phyloP scores from a whole-genome alignment of 1,140 invertebrate species.

The Sarcophaga peregrina region DNA sequence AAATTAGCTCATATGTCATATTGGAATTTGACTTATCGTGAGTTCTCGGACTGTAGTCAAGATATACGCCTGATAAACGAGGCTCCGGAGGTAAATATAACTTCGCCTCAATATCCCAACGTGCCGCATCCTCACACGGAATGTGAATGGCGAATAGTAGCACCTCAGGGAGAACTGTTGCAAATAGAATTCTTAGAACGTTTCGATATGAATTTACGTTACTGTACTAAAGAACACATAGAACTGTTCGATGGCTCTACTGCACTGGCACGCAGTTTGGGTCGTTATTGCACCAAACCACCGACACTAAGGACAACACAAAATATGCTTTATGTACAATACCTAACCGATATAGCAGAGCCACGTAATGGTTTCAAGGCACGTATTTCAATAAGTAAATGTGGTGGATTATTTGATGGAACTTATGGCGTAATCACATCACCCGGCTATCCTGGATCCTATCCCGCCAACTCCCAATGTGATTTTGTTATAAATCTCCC shows the following conservation, averaged over 20 bases:
- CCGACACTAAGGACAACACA: slow-evolving; percentile 71
- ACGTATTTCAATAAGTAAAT: slow-evolving; percentile 73
- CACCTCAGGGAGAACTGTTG: slow-evolving; percentile 76
- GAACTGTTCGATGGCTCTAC: slow-evolving; percentile 85
- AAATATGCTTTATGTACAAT: slow-evolving; percentile 76
- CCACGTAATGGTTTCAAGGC: slow-evolving; percentile 84
- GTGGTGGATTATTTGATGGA: slow-evolving; percentile 70
- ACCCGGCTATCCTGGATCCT: slow-evolving; percentile 69
- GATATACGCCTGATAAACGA: slow-evolving; percentile 62
- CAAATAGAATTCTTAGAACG: slow-evolving; percentile 78
- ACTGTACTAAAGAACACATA: slow-evolving; percentile 76
- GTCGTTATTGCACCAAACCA: slow-evolving; percentile 74
- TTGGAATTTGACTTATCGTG: slow-evolving; percentile 59
- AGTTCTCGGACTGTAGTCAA: slow-evolving; percentile 53
- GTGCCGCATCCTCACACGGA: slow-evolving; percentile 79
- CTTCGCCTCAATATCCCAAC: slow-evolving; percentile 82
- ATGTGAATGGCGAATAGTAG: slow-evolving; percentile 82
- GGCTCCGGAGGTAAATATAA: slow-evolving; percentile 69
- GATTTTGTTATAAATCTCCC: slow-evolving; percentile 72
- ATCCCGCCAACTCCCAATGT: slow-evolving; percentile 70
- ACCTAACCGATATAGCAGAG: slow-evolving; percentile 74
- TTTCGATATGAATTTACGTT: slow-evolving; percentile 73
- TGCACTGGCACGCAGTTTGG: slow-evolving; percentile 71
- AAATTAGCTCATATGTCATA: not conserved
- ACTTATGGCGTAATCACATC: slow-evolving; percentile 67